Evolutionary conservation across 2,797 vertebrate species (phyloP).

Genomic region (Parambassis ranga): DNA sequence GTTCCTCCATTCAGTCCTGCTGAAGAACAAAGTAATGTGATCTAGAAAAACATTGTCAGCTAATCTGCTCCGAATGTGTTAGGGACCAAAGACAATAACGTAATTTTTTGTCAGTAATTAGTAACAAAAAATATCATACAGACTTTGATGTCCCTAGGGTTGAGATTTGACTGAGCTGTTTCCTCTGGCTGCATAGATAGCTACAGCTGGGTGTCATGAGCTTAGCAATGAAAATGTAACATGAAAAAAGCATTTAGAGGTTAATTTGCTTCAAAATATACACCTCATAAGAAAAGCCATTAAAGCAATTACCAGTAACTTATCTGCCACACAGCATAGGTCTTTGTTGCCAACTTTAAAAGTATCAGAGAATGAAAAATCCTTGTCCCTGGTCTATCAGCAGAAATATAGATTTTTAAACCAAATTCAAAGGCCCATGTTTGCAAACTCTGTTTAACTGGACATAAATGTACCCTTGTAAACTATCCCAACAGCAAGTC

Average conservation of each 20-base stretch:
- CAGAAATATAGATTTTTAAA: slow-evolving; percentile 44
- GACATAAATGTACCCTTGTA: slow-evolving; percentile 55
- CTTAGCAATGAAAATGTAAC: no score
- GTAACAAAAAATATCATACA: no score
- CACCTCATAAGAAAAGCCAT: slow-evolving; percentile 17
- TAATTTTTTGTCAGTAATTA: no score
- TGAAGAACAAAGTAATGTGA: no score
- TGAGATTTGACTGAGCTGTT: no score
- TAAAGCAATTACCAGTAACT: slow-evolving; percentile 37
- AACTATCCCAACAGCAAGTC: slow-evolving; percentile 38
- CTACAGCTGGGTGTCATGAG: no score
- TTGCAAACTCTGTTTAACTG: slow-evolving; percentile 47
- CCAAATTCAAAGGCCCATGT: slow-evolving; percentile 49
- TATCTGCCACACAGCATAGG: slow-evolving; percentile 23
- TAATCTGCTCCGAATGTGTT: no score
- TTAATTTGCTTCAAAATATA: slow-evolving; percentile 2
- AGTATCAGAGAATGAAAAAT: slow-evolving; percentile 32
- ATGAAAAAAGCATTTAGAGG: not conserved
- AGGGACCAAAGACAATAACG: no score
- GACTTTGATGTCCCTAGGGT: no score
- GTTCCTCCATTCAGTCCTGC: no score
- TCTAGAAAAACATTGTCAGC: no score
- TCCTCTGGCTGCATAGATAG: no score
- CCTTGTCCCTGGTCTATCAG: slow-evolving; percentile 37
- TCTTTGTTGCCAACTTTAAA: slow-evolving; percentile 33